phyloP scores from a whole-genome alignment of 2,113 vertebrate species.

The Helogale parvula region DNA sequence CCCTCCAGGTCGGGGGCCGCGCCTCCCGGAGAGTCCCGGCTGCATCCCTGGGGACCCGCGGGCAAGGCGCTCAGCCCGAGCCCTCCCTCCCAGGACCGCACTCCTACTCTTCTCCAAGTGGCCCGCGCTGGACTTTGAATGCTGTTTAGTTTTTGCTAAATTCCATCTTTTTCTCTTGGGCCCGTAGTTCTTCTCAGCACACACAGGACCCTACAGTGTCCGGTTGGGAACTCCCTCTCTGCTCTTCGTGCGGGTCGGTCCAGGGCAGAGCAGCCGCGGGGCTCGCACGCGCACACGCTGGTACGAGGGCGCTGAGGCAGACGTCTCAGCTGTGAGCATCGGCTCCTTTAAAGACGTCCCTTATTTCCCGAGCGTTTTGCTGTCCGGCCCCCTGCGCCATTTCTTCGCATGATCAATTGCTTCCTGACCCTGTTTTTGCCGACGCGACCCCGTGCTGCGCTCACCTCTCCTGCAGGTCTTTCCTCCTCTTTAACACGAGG shows the following conservation, averaged over 20 bases:
- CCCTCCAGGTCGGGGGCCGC: too few species aligned
- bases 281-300: too few species aligned
- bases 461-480: background rate
- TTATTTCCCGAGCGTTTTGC: background rate
- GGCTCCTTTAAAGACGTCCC: background rate
- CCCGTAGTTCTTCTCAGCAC: conserved; percentile 26
- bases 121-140: conserved; percentile 43
- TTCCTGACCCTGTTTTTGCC: conserved; percentile 43
- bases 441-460: background rate
- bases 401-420: conserved; percentile 76
- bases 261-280: background rate
- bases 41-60: background rate
- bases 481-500: conserved; percentile 53
- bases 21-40: background rate
- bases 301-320: background rate
- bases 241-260: background rate
- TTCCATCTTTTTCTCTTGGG: background rate
- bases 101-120: background rate
- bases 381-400: conserved; percentile 46
- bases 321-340: background rate
- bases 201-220: background rate
- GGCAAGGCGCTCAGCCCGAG: conserved; percentile 60
- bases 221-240: background rate
- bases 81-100: conserved; percentile 59
- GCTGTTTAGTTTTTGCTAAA: conserved; percentile 49